These are phyloP conservation scores for Lerema accius DNA, from an alignment of 1,140 invertebrate species.

Conservation along the genomic window DNA sequence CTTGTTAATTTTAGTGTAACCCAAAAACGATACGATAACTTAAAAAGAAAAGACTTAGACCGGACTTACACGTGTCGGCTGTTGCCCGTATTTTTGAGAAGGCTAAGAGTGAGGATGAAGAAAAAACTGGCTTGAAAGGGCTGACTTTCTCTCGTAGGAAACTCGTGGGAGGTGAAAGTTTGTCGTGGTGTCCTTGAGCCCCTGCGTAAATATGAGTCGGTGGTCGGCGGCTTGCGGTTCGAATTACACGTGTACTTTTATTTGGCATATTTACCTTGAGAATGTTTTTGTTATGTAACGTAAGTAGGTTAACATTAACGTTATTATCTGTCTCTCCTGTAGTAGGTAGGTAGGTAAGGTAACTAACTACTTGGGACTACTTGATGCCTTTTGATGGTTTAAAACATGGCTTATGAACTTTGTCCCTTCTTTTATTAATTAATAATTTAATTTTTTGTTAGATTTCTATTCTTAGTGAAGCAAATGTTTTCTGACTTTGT, in stretches of 20 bases:
- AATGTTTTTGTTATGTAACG: not conserved
- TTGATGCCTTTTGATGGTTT: too few relatives aligned
- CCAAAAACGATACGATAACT: not conserved
- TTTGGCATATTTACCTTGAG: conserved; percentile 4
- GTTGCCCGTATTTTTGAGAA: conserved; percentile 33
- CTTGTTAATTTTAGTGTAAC: too few relatives aligned
- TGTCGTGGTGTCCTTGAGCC: conserved; percentile 57
- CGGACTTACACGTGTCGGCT: conserved; percentile 19
- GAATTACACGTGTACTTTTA: conserved; percentile 14
- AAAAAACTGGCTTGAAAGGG: conserved; percentile 44
- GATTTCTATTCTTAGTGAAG: too few relatives aligned
- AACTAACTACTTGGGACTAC: too few relatives aligned
- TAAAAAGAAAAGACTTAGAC: conserved; percentile 8
- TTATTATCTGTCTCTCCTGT: too few relatives aligned
- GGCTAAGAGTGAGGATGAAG: conserved; percentile 37
- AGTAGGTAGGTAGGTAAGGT: too few relatives aligned
- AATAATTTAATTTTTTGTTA: too few relatives aligned
- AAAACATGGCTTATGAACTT: too few relatives aligned
- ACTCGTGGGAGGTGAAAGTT: conserved; percentile 64
- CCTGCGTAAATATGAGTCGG: conserved; percentile 37
- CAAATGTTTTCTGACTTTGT: too few relatives aligned
- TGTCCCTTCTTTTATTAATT: too few relatives aligned
- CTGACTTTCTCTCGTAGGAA: conserved; percentile 59
- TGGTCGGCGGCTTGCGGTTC: conserved; percentile 6
- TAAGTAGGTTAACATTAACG: too few relatives aligned